phyloP scores from a whole-genome alignment of 2,113 vertebrate genomes.

The Boulengeromyrus knoepffleri region DNA sequence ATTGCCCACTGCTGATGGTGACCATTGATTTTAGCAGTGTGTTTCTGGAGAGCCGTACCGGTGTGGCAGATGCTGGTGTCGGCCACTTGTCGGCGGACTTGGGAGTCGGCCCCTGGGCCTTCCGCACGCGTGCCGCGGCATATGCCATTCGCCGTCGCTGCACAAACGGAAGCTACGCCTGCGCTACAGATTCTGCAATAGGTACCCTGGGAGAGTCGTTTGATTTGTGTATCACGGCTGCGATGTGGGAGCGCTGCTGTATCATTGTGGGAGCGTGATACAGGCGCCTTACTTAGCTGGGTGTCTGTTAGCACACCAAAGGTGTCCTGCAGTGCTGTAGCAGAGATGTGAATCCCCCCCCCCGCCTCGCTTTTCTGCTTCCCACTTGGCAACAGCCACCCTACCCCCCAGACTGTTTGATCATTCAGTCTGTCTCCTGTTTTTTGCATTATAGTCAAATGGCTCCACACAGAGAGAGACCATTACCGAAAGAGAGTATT shows the following conservation, averaged over 20 bases:
- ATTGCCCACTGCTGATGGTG: not conserved
- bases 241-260: not conserved
- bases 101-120: not conserved
- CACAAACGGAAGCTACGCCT: not conserved
- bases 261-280: not conserved
- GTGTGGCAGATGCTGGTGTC: not conserved
- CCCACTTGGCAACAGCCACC: not conserved
- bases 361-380: not conserved
- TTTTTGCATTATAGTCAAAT: constrained; percentile 24
- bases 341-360: not conserved
- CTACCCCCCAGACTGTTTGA: not conserved
- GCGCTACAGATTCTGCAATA: not conserved
- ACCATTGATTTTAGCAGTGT: not conserved
- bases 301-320: not conserved
- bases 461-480: constrained; percentile 27
- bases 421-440: not conserved
- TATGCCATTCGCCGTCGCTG: not conserved
- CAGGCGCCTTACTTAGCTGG: not conserved
- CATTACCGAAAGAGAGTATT: constrained; percentile 37
- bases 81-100: not conserved
- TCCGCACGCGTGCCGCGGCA: too few species aligned
- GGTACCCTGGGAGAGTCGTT: not conserved
- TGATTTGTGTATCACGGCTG: not conserved
- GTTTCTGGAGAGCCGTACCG: not conserved
- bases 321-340: not conserved